Base-by-base conservation (phyloP, 2,113 vertebrate species). In the Sus scrofa region DNA sequence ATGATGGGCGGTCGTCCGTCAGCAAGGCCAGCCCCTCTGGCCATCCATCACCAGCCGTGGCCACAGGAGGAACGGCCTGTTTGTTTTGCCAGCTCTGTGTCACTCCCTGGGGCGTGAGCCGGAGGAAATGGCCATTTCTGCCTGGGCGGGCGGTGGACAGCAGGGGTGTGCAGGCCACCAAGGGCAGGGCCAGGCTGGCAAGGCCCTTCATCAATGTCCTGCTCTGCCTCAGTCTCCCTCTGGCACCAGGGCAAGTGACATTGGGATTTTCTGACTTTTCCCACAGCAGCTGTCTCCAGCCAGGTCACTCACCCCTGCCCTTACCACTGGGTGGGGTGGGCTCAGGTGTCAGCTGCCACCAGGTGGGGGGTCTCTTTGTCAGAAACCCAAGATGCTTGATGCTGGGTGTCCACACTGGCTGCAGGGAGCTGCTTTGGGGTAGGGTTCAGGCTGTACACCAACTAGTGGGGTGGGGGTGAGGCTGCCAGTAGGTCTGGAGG, bases 61-160 rank as follows among this genome's bases (percentile, higher is more conserved):
- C 95, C 94, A 91, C 77, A 79, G 92, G 96, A 97, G 96, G 58
- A 93, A 85, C 13, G 65, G 96, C 93, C 96, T 98, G 96, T 97
- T 98, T 98, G 97, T 96, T 97, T 97, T 97, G 96, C 95, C 96
- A 97, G 97, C 95, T 98, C 97, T 3, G 32, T 94, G 96, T 89
- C 19, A 12, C 89, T 97, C 97, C 91, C 95, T 63, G 91, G 97
- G 94, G 96, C 15, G 1, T 74, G 77, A 95, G 78, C 94, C 16
- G 2, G 93, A 97, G 97, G 97, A 97, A 97, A 96, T 91, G 93
- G 79, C 74, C 86, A 75, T 95, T 97, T 96, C 95, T 97, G 96
- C 91, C 89, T 97, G 95, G 94, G 94, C 82, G 73, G 88, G 96
- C 67, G 15, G 65, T 84, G 89, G 92, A 78, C n/a, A 68, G 39